Base-by-base conservation (phyloP, 2,113 vertebrate species). In the Pseudorectes ferrugineus region DNA sequence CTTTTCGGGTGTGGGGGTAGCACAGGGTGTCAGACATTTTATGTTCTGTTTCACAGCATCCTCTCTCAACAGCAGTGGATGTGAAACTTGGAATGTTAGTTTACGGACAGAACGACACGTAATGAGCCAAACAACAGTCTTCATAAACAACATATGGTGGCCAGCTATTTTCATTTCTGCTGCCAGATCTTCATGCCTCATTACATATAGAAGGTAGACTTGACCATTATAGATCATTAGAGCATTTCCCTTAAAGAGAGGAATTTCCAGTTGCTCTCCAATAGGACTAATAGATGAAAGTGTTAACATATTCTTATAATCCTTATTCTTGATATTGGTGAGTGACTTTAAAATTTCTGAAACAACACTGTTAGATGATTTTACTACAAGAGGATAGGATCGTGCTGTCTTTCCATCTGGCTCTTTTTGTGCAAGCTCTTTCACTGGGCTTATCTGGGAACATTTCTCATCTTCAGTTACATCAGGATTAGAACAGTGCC, bases 331-430 rank as follows among this genome's bases (percentile, higher is more conserved):
- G 11, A 3, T 55, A 81, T 21, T 45, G 25, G 8, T 18, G 36
- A 96, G 65, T 25, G 91, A 93, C 36, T 43, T 87, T 23, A 96
- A 78, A 85, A 96, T 63, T 77, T 42, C 45, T 43, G 95, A 87
- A 95, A 91, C 87, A 40, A 35, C 16, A 23, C 14, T 43, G 40
- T 89, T 94, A 24, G 19, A 87, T 67, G 93, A 96, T 40, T 95
- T 96, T 51, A 96, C 13, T 92, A 63, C 36, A 87, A 94, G 81
- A 87, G 42, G 10, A 72, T 55, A 74, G 19, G 62, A 48, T 52
- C 31, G 75, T 74, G 11, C 7, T 67, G 18, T 48, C 43, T 62
- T 92, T 81, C 26, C 46, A 33, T 38, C 33, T 45, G n/a, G 9
- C 19, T 94, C 17, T 52, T 68, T 72, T 59, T 45, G 57, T 75